Conservation (phyloP, 2,797 vertebrate genomes). For the Enteromius unitaeniatus region DNA sequence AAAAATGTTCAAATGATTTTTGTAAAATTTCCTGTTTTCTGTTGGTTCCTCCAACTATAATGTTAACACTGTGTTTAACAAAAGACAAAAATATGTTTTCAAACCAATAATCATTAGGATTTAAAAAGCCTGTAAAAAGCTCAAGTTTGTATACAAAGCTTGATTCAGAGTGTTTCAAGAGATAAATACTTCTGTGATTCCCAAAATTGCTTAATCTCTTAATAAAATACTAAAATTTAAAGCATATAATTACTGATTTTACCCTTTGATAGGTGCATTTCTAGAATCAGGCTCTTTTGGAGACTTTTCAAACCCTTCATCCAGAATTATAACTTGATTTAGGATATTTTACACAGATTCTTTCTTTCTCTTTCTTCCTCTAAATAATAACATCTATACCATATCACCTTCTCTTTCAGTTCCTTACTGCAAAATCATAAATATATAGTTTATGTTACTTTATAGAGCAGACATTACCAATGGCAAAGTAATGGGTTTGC, state of each 20-base stretch:
- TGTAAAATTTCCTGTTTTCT: not conserved
- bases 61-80: not conserved
- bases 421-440: not conserved
- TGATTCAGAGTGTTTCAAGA: not conserved
- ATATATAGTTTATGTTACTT: not conserved
- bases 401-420: not conserved
- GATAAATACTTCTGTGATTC: not conserved
- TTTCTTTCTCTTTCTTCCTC: no score
- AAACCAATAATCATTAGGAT: not conserved
- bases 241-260: not conserved
- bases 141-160: not conserved
- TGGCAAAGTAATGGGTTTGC: not conserved
- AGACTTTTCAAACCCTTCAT: no score
- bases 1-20: not conserved
- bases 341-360: not conserved
- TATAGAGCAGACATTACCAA: not conserved
- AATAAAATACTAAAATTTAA: no score
- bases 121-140: not conserved
- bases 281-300: not conserved
- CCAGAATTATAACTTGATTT: not conserved
- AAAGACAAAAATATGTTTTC: not conserved
- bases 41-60: not conserved
- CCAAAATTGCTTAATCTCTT: not conserved
- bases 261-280: not conserved
- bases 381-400: not conserved